phyloP scores from a whole-genome alignment of 1,140 invertebrate species.

The Papilio xuthus region DNA sequence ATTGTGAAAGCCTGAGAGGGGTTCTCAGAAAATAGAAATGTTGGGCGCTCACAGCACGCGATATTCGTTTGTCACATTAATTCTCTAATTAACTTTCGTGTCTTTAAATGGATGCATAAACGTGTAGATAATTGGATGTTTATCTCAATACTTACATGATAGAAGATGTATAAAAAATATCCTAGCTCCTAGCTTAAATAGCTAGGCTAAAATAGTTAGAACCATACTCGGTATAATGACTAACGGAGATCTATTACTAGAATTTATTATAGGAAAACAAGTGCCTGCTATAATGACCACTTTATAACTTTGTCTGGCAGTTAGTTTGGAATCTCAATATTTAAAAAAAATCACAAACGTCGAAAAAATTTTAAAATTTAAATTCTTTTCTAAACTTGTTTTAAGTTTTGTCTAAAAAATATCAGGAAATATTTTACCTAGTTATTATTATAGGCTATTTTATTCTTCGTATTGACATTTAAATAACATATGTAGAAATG shows the following conservation, averaged over 20 bases:
- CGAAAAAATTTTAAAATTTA: not conserved
- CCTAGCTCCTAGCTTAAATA: too few species aligned
- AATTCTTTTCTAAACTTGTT: not conserved
- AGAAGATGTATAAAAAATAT: too few species aligned
- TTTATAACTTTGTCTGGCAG: not conserved
- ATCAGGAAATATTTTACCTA: not conserved
- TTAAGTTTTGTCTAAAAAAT: not conserved
- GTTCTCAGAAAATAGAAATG: conserved; percentile 31
- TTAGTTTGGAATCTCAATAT: not conserved
- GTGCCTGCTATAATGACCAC: too few species aligned
- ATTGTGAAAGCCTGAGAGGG: conserved; percentile 32
- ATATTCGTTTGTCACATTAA: conserved; percentile 22
- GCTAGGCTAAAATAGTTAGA: too few species aligned
- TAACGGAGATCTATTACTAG: too few species aligned
- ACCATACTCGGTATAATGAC: too few species aligned
- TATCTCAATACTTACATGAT: too few species aligned
- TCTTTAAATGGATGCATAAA: not conserved
- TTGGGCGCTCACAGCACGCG: not conserved
- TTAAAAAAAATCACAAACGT: not conserved
- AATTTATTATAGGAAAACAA: too few species aligned
- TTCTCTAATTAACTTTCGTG: conserved; percentile 23
- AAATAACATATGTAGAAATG: not conserved
- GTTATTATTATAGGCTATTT: not conserved
- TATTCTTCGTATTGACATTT: not conserved
- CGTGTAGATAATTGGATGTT: not conserved